Conservation (phyloP, 2,888 invertebrate genomes). For the Drosophila robusta region DNA sequence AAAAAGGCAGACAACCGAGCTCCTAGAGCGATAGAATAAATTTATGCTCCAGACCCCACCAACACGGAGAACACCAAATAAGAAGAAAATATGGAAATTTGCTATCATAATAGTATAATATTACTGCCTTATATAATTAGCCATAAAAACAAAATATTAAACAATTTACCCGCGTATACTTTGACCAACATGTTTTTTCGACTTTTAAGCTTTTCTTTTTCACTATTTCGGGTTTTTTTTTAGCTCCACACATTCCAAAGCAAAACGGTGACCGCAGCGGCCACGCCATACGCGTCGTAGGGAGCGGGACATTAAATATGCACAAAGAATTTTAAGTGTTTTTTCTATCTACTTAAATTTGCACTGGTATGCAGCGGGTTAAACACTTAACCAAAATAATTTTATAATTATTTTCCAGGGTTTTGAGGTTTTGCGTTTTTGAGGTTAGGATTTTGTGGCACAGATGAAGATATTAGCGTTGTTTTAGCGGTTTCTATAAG, state of each 20-base stretch:
- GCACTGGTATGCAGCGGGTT: conserved; percentile 12
- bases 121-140: background rate
- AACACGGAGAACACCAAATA: background rate
- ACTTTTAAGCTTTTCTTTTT: conserved; percentile 19
- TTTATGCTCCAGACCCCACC: background rate
- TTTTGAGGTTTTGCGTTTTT: conserved; percentile 14
- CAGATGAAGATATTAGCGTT: conserved; percentile 22
- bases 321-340: conserved; percentile 29
- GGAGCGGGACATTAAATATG: conserved; percentile 44
- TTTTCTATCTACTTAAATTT: conserved; percentile 19
- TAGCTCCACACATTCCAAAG: background rate
- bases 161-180: conserved; percentile 19
- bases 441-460: background rate
- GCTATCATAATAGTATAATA: background rate
- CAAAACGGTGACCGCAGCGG: background rate
- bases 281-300: background rate
- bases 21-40: background rate
- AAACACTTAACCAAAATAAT: conserved; percentile 36
- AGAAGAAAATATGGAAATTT: background rate
- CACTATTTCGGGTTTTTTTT: conserved; percentile 1
- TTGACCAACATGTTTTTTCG: conserved; percentile 31
- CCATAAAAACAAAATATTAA: background rate
- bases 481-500: conserved; percentile 37
- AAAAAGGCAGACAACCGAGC: no score
- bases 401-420: conserved; percentile 32